Evolutionary conservation across 2,797 vertebrate genomes (phyloP).

Genomic region (Acanthis flammea): DNA sequence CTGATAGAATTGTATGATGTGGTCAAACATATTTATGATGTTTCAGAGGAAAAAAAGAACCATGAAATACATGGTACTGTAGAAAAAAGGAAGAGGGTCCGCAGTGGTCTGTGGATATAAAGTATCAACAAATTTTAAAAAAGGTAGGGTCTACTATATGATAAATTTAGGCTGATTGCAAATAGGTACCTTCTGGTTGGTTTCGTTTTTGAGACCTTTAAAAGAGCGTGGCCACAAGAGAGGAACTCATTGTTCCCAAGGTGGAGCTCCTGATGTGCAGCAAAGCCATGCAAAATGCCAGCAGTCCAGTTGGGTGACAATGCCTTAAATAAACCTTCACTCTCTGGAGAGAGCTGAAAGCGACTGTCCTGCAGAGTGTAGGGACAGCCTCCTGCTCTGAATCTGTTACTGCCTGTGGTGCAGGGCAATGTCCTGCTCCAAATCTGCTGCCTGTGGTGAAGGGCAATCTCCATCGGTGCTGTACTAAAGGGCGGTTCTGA

Average conservation of each 20-base stretch:
- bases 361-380: neutral
- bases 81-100: neutral
- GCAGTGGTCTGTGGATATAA: neutral
- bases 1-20: neutral
- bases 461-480: neutral
- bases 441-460: neutral
- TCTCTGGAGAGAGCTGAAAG: neutral
- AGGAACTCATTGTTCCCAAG: neutral
- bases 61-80: fast-evolving
- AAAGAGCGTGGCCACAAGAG: neutral
- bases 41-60: neutral
- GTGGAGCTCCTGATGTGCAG: neutral
- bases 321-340: neutral
- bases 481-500: neutral
- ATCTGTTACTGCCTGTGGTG: neutral
- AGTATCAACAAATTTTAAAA: neutral
- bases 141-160: neutral
- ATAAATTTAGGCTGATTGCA: neutral
- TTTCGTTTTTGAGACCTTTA: neutral
- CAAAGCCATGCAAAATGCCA: neutral
- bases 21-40: neutral
- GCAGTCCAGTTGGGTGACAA: neutral
- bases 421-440: neutral
- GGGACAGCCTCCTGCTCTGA: neutral
- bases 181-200: neutral